Evolutionary conservation across 2,797 vertebrate genomes (phyloP).

Genomic region (Chiropotes sagulatus): DNA sequence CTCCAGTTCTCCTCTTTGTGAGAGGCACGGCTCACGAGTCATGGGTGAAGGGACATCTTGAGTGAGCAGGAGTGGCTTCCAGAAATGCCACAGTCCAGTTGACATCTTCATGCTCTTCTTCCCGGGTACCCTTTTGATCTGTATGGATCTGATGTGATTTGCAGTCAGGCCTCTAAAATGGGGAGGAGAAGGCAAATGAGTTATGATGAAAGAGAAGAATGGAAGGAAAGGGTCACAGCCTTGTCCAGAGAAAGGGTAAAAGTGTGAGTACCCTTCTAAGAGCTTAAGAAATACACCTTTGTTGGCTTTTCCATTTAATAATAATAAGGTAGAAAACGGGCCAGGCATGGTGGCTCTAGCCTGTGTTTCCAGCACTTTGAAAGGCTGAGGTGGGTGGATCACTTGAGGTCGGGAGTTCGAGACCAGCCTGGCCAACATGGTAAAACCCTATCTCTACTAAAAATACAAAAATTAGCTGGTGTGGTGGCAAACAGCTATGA

Average conservation of each 20-base stretch:
- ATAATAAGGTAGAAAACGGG: neutral
- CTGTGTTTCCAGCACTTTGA: too few species aligned
- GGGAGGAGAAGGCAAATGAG: neutral
- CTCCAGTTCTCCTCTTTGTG: too few species aligned
- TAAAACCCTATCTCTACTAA: too few species aligned
- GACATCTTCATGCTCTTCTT: neutral
- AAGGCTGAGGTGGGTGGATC: too few species aligned
- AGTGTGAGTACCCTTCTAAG: neutral
- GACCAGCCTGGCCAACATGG: too few species aligned
- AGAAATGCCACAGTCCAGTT: fast-evolving
- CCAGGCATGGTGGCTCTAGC: too few species aligned
- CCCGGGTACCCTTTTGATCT: fast-evolving
- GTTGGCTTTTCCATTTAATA: neutral
- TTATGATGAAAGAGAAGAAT: neutral
- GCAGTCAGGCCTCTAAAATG: neutral
- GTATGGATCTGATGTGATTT: neutral
- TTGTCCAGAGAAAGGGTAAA: neutral
- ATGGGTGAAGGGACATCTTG: fast-evolving
- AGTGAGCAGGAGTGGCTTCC: neutral
- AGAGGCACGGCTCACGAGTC: neutral
- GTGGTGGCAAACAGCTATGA: too few species aligned
- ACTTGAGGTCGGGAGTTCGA: too few species aligned
- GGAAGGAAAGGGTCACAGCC: neutral
- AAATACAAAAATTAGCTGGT: too few species aligned
- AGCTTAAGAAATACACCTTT: neutral